Conservation (phyloP, 2,113 vertebrate species). For the Nannospalax galili region DNA sequence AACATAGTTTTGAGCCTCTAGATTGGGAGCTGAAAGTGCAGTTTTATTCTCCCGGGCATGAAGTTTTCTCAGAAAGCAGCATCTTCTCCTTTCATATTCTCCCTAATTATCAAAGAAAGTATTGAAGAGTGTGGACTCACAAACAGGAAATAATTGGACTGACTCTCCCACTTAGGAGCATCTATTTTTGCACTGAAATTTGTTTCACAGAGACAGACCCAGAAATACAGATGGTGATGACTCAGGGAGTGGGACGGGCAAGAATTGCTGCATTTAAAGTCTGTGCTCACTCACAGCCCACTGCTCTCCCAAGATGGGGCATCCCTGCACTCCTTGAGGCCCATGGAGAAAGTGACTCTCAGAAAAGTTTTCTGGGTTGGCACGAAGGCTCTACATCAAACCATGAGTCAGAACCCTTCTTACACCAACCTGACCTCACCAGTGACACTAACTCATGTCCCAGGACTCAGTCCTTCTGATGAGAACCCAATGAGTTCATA, state of each 20-base stretch:
- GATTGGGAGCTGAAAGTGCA: background rate
- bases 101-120: constrained; percentile 12
- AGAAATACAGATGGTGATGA: constrained; percentile 53
- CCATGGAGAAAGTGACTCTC: background rate
- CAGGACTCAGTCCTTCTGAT: background rate
- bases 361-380: background rate
- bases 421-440: background rate
- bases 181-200: background rate
- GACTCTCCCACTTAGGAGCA: background rate
- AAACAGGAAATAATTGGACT: background rate
- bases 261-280: background rate
- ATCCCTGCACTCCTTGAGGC: background rate
- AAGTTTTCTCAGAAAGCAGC: background rate
- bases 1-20: rapidly evolving
- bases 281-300: background rate
- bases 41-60: background rate
- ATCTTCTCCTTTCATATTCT: background rate
- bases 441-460: background rate
- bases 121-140: background rate
- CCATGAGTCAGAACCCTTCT: background rate
- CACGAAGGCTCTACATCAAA: background rate
- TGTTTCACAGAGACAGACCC: background rate
- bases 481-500: background rate
- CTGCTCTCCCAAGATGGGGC: background rate
- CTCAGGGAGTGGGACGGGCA: constrained; percentile 2